Conservation (phyloP, 2,888 invertebrate genomes). For the Panzeria rudis region DNA sequence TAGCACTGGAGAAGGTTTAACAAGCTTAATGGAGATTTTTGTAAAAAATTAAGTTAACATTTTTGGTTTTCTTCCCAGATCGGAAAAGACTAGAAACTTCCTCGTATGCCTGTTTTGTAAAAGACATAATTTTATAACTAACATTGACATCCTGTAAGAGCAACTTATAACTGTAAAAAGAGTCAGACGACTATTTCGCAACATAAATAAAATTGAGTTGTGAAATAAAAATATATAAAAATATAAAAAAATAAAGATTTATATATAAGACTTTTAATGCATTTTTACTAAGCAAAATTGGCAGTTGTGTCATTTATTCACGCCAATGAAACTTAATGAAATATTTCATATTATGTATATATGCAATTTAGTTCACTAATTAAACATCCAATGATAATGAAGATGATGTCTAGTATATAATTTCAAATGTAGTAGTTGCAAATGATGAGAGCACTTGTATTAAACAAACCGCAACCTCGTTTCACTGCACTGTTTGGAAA, state of each 20-base stretch:
- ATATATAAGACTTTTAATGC: neutral
- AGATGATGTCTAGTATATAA: neutral
- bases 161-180: too few relatives aligned
- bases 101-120: neutral
- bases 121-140: neutral
- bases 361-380: neutral
- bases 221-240: neutral
- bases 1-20: too few relatives aligned
- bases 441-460: neutral
- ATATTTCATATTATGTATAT: too few relatives aligned
- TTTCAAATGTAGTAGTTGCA: neutral
- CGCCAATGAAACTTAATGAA: neutral
- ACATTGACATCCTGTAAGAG: neutral
- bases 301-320: neutral
- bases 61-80: too few relatives aligned
- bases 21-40: too few relatives aligned
- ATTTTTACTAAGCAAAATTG: neutral
- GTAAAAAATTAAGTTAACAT: too few relatives aligned
- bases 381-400: neutral
- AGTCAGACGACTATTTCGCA: too few relatives aligned
- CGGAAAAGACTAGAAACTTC: too few relatives aligned
- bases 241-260: neutral
- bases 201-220: too few relatives aligned
- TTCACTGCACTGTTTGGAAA: neutral
- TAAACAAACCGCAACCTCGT: slow-evolving; percentile 27